Evolutionary conservation across 2,113 vertebrate genomes (phyloP), one percentile per base, ranked within the genome.

Genomic region (Cairina moschata): DNA sequence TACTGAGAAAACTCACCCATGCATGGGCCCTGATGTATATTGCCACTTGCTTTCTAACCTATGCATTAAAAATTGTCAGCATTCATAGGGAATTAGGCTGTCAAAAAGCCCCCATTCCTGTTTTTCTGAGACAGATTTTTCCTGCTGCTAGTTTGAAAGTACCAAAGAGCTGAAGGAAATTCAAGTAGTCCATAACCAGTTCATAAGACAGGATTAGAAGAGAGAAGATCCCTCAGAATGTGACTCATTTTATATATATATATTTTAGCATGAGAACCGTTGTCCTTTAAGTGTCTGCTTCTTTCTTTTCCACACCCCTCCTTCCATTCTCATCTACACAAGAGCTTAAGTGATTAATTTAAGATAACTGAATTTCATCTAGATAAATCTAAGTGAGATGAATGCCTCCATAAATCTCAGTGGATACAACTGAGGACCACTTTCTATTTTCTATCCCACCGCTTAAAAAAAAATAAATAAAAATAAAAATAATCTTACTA

Each of bases 251-350:
- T 21, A 40, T 31, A 4, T 3, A 68, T 48, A 48, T 48, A 21
- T 46, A 46, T 46, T 87, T 89, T 56, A 54, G 55, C 8, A 36
- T 73, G 2, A 54, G 14, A 82, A 76, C 9, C 32, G 20, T 48
- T 29, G 4, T 58, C 8, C 25, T 83, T 83, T 50, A 79, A 66
- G 38, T 44, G 9, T 56, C 73, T 74, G 3, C 23, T 20, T 55
- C 5, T 34, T 60, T 7, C 54, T 52, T n/a, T 5, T 12, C 11
- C n/a, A 38, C 17, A 13, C 7, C 34, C 2, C 2, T 3, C 2
- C 28, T 73, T 86, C 3, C 1, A 14, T 82, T 74, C 14, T 28
- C 55, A 42, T 6, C 7, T 86, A 4, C 4, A 13, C 8, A 66
- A 62, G 6, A 31, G 17, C 13, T 83, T 63, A 68, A 72, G 74